Base-by-base conservation (phyloP, 2,888 invertebrate genomes). In the Tetragonula carbonaria region DNA sequence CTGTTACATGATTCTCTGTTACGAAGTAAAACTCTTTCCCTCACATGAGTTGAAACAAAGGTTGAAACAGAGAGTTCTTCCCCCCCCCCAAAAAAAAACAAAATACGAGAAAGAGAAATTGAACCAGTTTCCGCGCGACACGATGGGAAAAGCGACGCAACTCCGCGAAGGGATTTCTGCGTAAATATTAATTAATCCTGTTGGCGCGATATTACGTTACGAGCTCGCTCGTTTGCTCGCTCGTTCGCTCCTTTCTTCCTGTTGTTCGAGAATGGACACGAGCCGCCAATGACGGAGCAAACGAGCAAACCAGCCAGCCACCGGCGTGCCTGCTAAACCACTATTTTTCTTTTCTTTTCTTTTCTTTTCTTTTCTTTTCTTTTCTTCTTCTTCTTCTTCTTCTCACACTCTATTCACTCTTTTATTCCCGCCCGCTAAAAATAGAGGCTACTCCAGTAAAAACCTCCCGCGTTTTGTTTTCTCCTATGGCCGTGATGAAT, bases 391-490 rank as follows among this genome's bases (percentile, higher is more conserved):
- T 8, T 8, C 38, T 38, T 8, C 38, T 8, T 45, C 45, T 59
- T 86, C 86, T 86, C 82, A 82, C 80, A 78, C 85, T 86, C 86
- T 78, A 68, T 82, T 86, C 86, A 14, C 72, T 86, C 86, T 86
- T 86, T 86, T 82, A 83, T 82, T 80, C 82, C 72, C 45, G 77
- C 50, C 62, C 63, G 66, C 86, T 86, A 86, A 86, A 86, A 83
- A 86, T 86, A 86, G 86, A 59, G 80, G 57, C 80, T 73, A 86
- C 83, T 78, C 74, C 73, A 62, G 68, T 83, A 85, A 86, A 86
- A 86, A 86, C 82, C 78, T 73, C 8, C 85, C 78, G 62, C 77
- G 85, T 75, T 67, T 66, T 78, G 67, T 75, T 84, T 28, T 70
- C 75, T 84, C 67, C 77, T 76, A 55, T 65, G 67, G 53, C 78